Evolutionary conservation across 2,797 vertebrate species (phyloP), one percentile per base, ranked within the genome.

Genomic region (Menidia menidia): DNA sequence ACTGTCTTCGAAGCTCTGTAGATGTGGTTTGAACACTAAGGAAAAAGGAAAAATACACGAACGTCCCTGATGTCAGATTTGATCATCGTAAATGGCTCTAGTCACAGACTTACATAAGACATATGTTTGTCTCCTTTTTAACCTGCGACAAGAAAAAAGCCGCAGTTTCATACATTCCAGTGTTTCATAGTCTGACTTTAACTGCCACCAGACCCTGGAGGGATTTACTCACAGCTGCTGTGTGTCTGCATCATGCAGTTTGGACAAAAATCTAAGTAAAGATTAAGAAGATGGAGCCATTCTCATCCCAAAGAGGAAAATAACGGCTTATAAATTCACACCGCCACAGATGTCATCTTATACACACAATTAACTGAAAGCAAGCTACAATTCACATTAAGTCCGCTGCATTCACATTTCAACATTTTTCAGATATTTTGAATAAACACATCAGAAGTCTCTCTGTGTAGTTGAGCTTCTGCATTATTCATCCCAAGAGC

Each of bases 401-500:
- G 58, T 67, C 57, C 4, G 3, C 43, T 80, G 65, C 4, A 79
- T 61, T 71, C 25, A 32, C 45, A 52, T 25, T 30, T 60, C 14
- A 54, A 6, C 10, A 57, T 68, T 69, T 31, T 55, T 14, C 43
- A 39, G 14, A 50, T 71, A 71, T 73, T 73, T 73, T 63, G 35
- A 52, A 31, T 42, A 56, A 43, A 41, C 60, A 50, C 60, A 52
- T 73, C 64, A 77, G 57, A 73, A 55, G 52, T 57, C 54, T 68
- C 60, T 41, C 8, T 31, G 57, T 33, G 48, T 55, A 55, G 70
- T 70, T 84, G 72, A 86, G 76, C 61, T 58, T 61, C 62, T 87
- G 11, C 67, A 89, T 86, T 79, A 87, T 87, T 90, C 59, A 88
- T 51, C 30, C 41, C 32, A 73, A 77, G 31, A 78, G 66, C 50